These are phyloP conservation scores for Meloe dianella DNA, from an alignment of 2,888 invertebrate species.

Conservation along the genomic window DNA sequence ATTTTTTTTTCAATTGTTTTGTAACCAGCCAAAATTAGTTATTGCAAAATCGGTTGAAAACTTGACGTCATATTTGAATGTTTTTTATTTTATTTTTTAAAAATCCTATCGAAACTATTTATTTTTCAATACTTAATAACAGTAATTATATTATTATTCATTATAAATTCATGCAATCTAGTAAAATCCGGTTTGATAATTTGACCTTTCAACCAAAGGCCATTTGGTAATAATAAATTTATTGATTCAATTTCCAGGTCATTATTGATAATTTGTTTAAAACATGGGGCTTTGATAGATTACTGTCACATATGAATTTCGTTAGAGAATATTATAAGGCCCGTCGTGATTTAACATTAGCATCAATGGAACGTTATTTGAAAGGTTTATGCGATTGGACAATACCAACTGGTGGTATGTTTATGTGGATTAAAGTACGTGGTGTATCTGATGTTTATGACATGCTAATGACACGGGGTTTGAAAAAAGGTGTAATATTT, in stretches of 20 bases:
- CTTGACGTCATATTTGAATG: slow-evolving; percentile 20
- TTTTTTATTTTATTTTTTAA: slow-evolving; percentile 3
- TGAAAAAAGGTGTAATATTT: slow-evolving; percentile 71
- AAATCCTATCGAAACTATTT: slow-evolving; percentile 11
- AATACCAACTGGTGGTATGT: slow-evolving; percentile 76
- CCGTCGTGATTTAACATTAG: slow-evolving; percentile 68
- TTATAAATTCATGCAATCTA: slow-evolving; percentile 9
- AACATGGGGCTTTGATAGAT: slow-evolving; percentile 66
- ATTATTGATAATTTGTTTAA: slow-evolving; percentile 64
- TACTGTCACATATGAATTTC: slow-evolving; percentile 65
- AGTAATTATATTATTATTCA: neutral
- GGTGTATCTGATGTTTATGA: slow-evolving; percentile 74
- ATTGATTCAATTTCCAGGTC: slow-evolving; percentile 59
- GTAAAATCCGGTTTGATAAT: slow-evolving; percentile 28
- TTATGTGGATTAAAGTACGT: slow-evolving; percentile 75
- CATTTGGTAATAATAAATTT: neutral
- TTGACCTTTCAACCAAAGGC: slow-evolving; percentile 20
- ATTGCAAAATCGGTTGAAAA: slow-evolving; percentile 16
- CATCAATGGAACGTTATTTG: slow-evolving; percentile 66
- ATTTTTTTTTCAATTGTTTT: slow-evolving; percentile 12
- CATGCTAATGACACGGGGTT: slow-evolving; percentile 73
- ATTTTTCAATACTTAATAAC: too few relatives aligned
- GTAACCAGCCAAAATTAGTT: slow-evolving; percentile 14
- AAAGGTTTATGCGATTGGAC: slow-evolving; percentile 70
- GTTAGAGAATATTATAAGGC: slow-evolving; percentile 69